phyloP scores from a whole-genome alignment of 2,113 vertebrate genomes.

The Charina bottae region DNA sequence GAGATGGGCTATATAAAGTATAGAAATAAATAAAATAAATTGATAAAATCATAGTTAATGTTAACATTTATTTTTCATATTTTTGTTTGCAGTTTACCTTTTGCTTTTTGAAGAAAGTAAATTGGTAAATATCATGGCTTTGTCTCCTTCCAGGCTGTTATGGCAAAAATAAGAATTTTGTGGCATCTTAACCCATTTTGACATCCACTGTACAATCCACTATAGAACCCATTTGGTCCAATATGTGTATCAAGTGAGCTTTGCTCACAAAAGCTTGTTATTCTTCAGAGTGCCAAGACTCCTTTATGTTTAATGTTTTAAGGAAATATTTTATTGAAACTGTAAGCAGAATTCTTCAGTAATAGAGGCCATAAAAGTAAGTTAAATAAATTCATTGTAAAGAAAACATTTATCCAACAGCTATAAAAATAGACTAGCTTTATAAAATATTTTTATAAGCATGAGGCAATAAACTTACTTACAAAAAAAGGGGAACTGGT shows the following conservation, averaged over 20 bases:
- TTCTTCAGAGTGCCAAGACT: not conserved
- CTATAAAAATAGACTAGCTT: not conserved
- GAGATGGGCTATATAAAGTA: not conserved
- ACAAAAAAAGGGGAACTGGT: not conserved
- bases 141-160: not conserved
- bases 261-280: not conserved
- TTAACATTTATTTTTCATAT: slow-evolving; percentile 4
- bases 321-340: not conserved
- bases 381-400: not conserved
- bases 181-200: not conserved
- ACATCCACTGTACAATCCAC: not conserved
- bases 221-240: not conserved
- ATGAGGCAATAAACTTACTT: not conserved
- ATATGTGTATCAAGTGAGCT: not conserved
- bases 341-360: not conserved
- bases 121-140: not conserved
- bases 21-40: not conserved
- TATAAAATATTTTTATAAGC: not conserved
- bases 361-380: not conserved
- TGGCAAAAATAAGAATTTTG: not conserved
- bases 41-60: not conserved
- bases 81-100: not conserved
- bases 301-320: not conserved
- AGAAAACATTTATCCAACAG: not conserved
- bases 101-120: not conserved